phyloP scores from a whole-genome alignment of 2,888 invertebrate genomes.

The Diplazon laetatorius region DNA sequence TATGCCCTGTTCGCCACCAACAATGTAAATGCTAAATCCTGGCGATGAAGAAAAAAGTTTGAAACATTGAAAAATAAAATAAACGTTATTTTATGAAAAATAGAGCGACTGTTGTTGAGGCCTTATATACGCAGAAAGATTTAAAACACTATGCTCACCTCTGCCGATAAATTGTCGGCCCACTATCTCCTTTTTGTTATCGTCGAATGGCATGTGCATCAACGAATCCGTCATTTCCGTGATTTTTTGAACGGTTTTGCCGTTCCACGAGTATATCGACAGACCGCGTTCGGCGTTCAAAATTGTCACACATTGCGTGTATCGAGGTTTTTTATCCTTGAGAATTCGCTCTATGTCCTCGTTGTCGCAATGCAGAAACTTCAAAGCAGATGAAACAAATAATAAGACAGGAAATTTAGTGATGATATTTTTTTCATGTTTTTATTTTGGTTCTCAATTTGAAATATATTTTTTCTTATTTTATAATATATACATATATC shows the following conservation, averaged over 20 bases:
- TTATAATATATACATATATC: too few species aligned
- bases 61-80: too few species aligned
- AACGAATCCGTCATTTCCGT: conserved; percentile 59
- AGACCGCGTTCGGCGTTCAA: conserved; percentile 50
- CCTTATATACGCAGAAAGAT: too few species aligned
- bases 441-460: too few species aligned
- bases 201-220: conserved; percentile 56
- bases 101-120: too few species aligned
- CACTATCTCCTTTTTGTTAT: conserved; percentile 66
- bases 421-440: too few species aligned
- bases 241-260: conserved; percentile 63
- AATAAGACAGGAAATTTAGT: too few species aligned
- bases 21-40: conserved; percentile 75
- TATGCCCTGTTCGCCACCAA: conserved; percentile 75
- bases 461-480: too few species aligned
- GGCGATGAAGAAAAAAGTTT: conserved; percentile 1
- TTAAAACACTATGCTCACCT: conserved; percentile 65
- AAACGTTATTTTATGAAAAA: too few species aligned
- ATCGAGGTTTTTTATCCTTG: conserved; percentile 45
- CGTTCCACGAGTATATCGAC: conserved; percentile 70
- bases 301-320: conserved; percentile 61
- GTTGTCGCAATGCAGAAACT: conserved; percentile 52
- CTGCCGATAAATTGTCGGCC: conserved; percentile 73
- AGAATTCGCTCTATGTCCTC: conserved; percentile 32
- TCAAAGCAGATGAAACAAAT: conserved; percentile 14